These are phyloP conservation scores for Hypanus sabinus DNA, from an alignment of 2,113 vertebrate genomes.

Conservation along the genomic window DNA sequence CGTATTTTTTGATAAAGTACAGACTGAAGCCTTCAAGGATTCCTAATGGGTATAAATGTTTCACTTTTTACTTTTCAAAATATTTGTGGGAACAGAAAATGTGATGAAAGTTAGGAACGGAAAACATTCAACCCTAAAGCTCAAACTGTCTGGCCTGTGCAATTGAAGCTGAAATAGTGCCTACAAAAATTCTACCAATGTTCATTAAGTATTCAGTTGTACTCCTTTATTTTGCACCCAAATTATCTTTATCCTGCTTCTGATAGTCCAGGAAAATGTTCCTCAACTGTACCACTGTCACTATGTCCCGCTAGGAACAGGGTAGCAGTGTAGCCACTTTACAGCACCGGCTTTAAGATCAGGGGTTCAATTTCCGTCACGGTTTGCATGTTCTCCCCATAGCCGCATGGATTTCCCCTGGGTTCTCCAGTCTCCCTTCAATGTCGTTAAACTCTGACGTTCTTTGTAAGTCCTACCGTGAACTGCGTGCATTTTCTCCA, in stretches of 20 bases:
- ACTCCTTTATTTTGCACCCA: neutral
- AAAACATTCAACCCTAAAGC: neutral
- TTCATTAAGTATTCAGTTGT: neutral
- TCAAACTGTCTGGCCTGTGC: neutral
- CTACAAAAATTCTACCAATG: neutral
- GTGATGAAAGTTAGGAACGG: neutral
- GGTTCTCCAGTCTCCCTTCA: too few species aligned
- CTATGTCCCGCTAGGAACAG: neutral
- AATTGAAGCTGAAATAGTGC: neutral
- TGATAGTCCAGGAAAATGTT: neutral
- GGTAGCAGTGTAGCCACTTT: too few species aligned
- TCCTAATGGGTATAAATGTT: neutral
- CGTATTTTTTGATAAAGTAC: conserved; percentile 15
- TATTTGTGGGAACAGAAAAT: conserved; percentile 11
- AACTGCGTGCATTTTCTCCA: too few species aligned
- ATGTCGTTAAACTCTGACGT: too few species aligned
- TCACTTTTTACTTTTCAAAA: neutral
- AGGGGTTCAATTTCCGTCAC: too few species aligned
- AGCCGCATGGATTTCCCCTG: too few species aligned
- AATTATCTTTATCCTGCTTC: neutral
- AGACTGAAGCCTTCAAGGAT: neutral
- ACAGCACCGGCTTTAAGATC: too few species aligned
- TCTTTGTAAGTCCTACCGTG: too few species aligned
- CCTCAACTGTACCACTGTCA: neutral
- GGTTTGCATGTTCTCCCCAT: too few species aligned